A percentile compares a stretch with the other conserved stretches of the same genome.
These are phyloP conservation scores for Amphimedon queenslandica DNA, from an alignment of 37 sponge, comb jelly and placozoan species.

Conservation along the genomic window DNA sequence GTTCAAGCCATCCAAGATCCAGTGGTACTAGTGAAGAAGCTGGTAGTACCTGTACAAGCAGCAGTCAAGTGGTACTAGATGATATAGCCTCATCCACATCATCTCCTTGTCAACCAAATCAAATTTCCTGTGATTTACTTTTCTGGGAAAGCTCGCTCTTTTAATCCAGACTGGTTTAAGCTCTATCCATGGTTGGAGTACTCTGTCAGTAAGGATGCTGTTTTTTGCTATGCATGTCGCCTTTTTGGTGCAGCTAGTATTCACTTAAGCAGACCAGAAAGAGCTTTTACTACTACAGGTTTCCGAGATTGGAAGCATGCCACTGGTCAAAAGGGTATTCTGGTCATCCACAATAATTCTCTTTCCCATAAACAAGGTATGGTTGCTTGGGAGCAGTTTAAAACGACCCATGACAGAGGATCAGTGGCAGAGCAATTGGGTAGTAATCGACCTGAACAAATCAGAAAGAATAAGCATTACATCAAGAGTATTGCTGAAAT, in stretches of 20 bases:
- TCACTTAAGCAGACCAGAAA: slow-evolving; percentile 18
- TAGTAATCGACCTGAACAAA: slow-evolving; percentile 25
- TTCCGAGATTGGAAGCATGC: slow-evolving; percentile 59
- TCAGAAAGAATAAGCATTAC: slow-evolving; percentile 51
- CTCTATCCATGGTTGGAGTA: slow-evolving; percentile 48
- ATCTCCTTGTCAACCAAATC: slow-evolving; percentile 35
- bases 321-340: slow-evolving; percentile 44
- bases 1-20: too few species aligned
- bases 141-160: slow-evolving; percentile 46
- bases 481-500: slow-evolving; percentile 58
- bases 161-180: slow-evolving; percentile 53
- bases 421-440: slow-evolving; percentile 42
- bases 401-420: slow-evolving; percentile 7
- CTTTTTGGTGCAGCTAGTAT: slow-evolving; percentile 43
- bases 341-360: slow-evolving; percentile 27
- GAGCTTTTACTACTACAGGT: slow-evolving; percentile 24
- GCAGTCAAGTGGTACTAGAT: not conserved
- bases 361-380: slow-evolving; percentile 33
- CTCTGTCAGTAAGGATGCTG: slow-evolving; percentile 52
- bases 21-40: too few species aligned
- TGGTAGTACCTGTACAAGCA: not conserved
- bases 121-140: slow-evolving; percentile 38
- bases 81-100: slow-evolving; percentile 31
- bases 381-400: slow-evolving; percentile 36
- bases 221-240: slow-evolving; percentile 44